Evolutionary conservation across 2,797 vertebrate genomes (phyloP).

Genomic region (Catharus ustulatus): DNA sequence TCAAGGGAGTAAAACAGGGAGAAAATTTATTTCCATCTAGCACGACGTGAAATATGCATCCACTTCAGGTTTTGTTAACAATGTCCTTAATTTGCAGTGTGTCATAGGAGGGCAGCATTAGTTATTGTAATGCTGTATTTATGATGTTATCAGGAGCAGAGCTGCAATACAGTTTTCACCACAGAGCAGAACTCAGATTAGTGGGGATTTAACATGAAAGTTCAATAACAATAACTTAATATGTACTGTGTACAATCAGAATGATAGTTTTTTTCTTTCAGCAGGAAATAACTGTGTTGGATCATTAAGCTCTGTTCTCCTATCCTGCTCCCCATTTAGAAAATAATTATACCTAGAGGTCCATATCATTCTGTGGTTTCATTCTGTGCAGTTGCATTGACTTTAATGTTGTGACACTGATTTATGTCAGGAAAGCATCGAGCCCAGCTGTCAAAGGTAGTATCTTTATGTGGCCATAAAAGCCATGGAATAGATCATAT

Average conservation of each 20-base stretch:
- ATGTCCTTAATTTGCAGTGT: slow-evolving; percentile 65
- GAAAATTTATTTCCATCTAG: slow-evolving; percentile 32
- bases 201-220: slow-evolving; percentile 17
- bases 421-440: background rate
- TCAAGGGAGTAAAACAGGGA: background rate
- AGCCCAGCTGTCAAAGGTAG: background rate
- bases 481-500: background rate
- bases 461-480: background rate
- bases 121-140: slow-evolving; percentile 54
- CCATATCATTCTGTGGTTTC: background rate
- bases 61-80: slow-evolving; percentile 69
- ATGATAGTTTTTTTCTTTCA: background rate
- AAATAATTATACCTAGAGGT: background rate
- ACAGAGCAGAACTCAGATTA: slow-evolving; percentile 19
- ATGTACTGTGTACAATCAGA: background rate
- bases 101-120: slow-evolving; percentile 61
- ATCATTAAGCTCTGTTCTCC: background rate
- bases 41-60: slow-evolving; percentile 20
- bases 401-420: background rate
- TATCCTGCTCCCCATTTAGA: background rate
- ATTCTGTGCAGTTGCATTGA: background rate
- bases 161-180: background rate
- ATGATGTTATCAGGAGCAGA: slow-evolving; percentile 32
- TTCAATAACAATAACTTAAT: slow-evolving; percentile 55
- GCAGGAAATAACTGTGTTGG: slow-evolving; percentile 7